Evolutionary conservation across 1,140 invertebrate species (phyloP).

Genomic region (Macrotrachela quadricornifera): DNA sequence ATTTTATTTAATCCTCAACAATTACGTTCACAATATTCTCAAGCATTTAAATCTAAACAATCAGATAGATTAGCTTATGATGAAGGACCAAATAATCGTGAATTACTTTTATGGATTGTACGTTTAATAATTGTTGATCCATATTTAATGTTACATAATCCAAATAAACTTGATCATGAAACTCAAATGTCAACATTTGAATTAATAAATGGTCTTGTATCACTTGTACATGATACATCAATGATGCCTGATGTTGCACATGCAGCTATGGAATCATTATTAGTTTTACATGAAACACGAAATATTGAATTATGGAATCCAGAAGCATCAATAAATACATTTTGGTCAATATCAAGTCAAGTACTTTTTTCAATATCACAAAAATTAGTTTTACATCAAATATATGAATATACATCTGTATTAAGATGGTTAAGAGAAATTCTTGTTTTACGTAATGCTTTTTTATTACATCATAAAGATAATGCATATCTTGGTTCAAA

Average conservation of each 20-base stretch:
- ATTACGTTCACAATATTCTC: slow-evolving; percentile 43
- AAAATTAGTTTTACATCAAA: slow-evolving; percentile 87
- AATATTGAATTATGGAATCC: slow-evolving; percentile 95
- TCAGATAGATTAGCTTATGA: slow-evolving; percentile 51
- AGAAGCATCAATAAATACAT: slow-evolving; percentile 74
- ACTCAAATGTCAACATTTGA: slow-evolving; percentile 82
- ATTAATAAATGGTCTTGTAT: slow-evolving; percentile 81
- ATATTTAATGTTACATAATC: slow-evolving; percentile 78
- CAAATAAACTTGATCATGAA: slow-evolving; percentile 77
- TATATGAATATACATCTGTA: slow-evolving; percentile 84
- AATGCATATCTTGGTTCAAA: slow-evolving; percentile 81
- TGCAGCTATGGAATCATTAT: slow-evolving; percentile 77
- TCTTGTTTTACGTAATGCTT: slow-evolving; percentile 70
- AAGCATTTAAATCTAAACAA: slow-evolving; percentile 46
- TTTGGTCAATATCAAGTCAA: slow-evolving; percentile 90
- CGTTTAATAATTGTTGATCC: slow-evolving; percentile 81
- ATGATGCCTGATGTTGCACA: slow-evolving; percentile 67
- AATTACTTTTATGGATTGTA: slow-evolving; percentile 68
- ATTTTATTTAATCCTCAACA: too few relatives aligned
- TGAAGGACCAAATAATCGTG: slow-evolving; percentile 63
- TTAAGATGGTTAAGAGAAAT: slow-evolving; percentile 86
- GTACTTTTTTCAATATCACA: slow-evolving; percentile 90
- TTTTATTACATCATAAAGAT: slow-evolving; percentile 73
- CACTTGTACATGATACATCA: slow-evolving; percentile 71
- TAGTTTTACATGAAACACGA: slow-evolving; percentile 73